A percentile compares a stretch with the other conserved stretches of the same genome.
phyloP scores from a whole-genome alignment of 2,888 invertebrate genomes.

The Resseliella maxima region DNA sequence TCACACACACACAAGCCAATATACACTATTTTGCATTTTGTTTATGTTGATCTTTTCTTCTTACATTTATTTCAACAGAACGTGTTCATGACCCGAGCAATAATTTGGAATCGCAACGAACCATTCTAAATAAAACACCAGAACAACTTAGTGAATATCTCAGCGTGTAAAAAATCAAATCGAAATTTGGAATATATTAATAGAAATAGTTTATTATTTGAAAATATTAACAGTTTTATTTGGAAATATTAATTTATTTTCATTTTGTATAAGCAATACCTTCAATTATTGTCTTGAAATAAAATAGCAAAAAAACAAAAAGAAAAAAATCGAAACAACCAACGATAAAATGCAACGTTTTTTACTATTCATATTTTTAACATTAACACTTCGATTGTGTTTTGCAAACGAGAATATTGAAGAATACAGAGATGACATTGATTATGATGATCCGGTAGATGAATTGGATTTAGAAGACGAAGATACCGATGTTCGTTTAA shows the following conservation, averaged over 20 bases:
- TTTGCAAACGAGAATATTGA: neutral
- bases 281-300: neutral
- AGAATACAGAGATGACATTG: neutral
- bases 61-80: conserved; percentile 22
- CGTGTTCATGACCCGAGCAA: conserved; percentile 52
- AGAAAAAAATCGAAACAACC: neutral
- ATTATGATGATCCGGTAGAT: neutral
- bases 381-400: neutral
- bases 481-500: neutral
- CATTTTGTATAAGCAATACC: no score
- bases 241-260: no score
- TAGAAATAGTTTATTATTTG: no score
- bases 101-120: conserved; percentile 71
- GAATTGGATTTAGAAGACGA: neutral
- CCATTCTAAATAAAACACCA: conserved; percentile 80
- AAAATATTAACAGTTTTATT: no score
- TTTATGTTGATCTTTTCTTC: neutral
- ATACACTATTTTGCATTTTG: neutral
- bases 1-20: no score
- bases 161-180: neutral
- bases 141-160: conserved; percentile 73
- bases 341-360: neutral
- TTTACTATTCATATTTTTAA: neutral
- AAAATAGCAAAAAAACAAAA: neutral
- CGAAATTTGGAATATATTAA: neutral